Conservation (phyloP, 2,113 vertebrate species). For the Dasyurus viverrinus region DNA sequence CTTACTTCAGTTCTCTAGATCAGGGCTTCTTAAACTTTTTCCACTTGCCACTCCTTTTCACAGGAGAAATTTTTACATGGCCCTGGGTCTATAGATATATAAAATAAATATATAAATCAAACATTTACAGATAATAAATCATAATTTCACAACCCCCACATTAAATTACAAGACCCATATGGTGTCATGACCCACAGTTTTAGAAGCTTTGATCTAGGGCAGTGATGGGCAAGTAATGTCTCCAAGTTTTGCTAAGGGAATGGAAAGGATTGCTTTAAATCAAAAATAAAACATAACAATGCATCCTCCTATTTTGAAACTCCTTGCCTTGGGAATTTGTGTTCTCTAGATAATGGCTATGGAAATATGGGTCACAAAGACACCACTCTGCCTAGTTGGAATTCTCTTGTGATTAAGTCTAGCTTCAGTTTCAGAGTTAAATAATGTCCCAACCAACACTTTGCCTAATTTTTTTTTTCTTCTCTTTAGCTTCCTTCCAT, state of each 20-base stretch:
- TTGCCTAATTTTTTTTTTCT: neutral
- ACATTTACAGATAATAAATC: no score
- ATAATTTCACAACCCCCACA: no score
- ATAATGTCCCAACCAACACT: neutral
- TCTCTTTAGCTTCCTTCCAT: neutral
- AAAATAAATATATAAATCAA: no score
- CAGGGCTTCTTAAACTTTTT: no score
- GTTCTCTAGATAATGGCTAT: neutral
- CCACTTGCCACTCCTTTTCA: no score
- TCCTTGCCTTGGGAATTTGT: neutral
- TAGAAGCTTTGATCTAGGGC: neutral
- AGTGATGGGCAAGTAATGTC: neutral
- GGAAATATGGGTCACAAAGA: neutral
- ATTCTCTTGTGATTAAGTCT: neutral
- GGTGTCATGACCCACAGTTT: no score
- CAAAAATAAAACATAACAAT: neutral
- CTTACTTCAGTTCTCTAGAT: neutral
- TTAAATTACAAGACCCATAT: no score
- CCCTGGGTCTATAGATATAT: no score
- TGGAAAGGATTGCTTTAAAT: neutral
- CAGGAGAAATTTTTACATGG: no score
- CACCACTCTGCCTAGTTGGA: neutral
- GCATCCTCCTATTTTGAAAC: neutral
- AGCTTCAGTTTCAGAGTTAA: conserved; percentile 22
- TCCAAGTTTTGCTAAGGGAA: neutral